Conservation (phyloP, 2,888 invertebrate species). For the Eupsilia transversa region DNA sequence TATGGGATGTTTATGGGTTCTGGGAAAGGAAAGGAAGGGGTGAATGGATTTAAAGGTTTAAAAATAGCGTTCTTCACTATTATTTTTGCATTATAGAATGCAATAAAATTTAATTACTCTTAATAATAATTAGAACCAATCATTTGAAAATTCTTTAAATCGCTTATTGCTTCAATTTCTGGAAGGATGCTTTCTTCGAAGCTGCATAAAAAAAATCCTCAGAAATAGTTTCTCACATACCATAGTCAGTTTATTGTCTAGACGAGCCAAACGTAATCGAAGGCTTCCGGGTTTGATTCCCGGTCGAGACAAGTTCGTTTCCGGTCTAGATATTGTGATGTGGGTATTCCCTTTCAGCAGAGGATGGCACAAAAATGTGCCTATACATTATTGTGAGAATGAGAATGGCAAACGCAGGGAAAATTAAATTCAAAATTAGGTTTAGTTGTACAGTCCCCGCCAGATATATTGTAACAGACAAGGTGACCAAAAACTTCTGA, state of each 20-base stretch:
- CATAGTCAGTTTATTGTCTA: constrained; percentile 21
- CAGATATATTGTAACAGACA: too few relatives aligned
- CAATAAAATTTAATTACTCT: not conserved
- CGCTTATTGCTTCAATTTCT: not conserved
- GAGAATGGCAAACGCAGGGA: not conserved
- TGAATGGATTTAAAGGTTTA: constrained; percentile 23
- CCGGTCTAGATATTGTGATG: constrained; percentile 67
- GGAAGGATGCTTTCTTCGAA: not conserved
- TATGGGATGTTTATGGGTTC: constrained; percentile 39
- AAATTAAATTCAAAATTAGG: not conserved
- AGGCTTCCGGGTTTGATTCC: constrained; percentile 61
- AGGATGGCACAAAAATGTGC: not conserved
- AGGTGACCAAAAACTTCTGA: too few relatives aligned
- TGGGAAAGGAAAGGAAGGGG: constrained; percentile 14
- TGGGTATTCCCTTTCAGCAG: constrained; percentile 40
- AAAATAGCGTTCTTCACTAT: not conserved
- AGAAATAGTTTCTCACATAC: not conserved
- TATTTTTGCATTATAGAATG: not conserved
- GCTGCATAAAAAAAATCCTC: not conserved
- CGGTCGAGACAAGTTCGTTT: constrained; percentile 69
- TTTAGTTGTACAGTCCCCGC: too few relatives aligned
- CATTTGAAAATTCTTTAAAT: not conserved
- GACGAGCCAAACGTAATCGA: constrained; percentile 31
- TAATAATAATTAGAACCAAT: not conserved
- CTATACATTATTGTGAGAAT: constrained; percentile 9